These are phyloP conservation scores for Brachyalestes nurse DNA, from an alignment of 2,797 vertebrate genomes.

Conservation along the genomic window DNA sequence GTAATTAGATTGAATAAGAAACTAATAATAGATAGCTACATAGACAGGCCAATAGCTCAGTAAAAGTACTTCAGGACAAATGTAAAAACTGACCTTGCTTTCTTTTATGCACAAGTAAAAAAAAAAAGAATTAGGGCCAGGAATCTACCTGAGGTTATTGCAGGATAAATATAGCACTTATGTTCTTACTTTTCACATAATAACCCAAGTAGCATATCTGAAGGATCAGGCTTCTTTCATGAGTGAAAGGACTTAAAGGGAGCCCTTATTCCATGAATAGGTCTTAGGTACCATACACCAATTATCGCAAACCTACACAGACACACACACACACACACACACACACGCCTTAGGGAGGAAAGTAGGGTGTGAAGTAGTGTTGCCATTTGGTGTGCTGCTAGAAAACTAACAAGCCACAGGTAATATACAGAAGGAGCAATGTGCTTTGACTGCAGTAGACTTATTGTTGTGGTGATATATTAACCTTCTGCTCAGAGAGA, in stretches of 20 bases:
- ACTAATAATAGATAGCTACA: not conserved
- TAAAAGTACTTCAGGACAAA: not conserved
- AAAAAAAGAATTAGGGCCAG: not conserved
- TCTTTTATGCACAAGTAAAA: not conserved
- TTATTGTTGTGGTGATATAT: conserved; percentile 33
- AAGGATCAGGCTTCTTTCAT: conserved; percentile 7
- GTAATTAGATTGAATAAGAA: not conserved
- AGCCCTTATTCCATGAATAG: conserved; percentile 11
- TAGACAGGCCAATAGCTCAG: too few relatives aligned
- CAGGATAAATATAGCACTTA: not conserved
- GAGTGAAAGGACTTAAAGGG: not conserved
- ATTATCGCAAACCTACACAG: not conserved
- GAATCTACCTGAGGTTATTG: not conserved
- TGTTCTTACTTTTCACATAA: not conserved
- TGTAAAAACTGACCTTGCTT: not conserved
- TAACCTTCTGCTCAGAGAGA: conserved; percentile 35
- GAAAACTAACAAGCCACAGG: conserved; percentile 12
- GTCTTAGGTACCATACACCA: not conserved
- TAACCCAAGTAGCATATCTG: not conserved
- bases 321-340: too few relatives aligned
- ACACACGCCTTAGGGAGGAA: not conserved
- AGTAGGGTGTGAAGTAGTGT: conserved; percentile 10
- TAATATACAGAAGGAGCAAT: conserved; percentile 7
- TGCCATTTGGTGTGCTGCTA: conserved; percentile 8
- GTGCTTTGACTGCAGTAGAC: not conserved